A percentile compares a stretch with the other conserved stretches of the same genome.
Evolutionary conservation across 2,888 invertebrate species (phyloP).

Genomic region (Mellilla xanthometata): DNA sequence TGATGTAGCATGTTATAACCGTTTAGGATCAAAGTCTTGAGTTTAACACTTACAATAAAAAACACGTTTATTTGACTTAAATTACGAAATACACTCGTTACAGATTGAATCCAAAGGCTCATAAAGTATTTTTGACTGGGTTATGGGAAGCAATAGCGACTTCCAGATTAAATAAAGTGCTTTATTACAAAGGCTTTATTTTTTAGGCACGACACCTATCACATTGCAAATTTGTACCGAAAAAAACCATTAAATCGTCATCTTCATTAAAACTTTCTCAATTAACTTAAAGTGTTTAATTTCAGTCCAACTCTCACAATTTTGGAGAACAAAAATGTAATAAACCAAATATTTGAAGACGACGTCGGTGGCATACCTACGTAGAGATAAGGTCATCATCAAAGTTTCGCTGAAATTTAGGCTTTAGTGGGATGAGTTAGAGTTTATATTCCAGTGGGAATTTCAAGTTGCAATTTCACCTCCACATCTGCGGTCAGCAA

Average conservation of each 20-base stretch:
- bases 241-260: slow-evolving; percentile 1
- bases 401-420: not conserved
- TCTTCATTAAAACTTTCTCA: slow-evolving; percentile 10
- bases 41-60: too few relatives aligned
- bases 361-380: slow-evolving; percentile 2
- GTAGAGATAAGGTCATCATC: slow-evolving; percentile 1
- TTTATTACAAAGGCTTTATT: too few relatives aligned
- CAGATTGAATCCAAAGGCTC: too few relatives aligned
- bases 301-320: slow-evolving; percentile 8
- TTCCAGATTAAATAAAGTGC: too few relatives aligned
- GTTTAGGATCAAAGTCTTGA: too few relatives aligned
- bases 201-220: too few relatives aligned
- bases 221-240: too few relatives aligned
- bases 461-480: slow-evolving; percentile 9
- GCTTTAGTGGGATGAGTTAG: not conserved
- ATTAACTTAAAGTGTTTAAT: slow-evolving; percentile 13
- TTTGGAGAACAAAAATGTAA: slow-evolving; percentile 15
- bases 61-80: too few relatives aligned
- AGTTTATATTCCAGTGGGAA: not conserved
- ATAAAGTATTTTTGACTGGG: too few relatives aligned
- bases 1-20: too few relatives aligned
- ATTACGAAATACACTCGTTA: too few relatives aligned
- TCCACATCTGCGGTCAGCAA: slow-evolving; percentile 17
- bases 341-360: slow-evolving; percentile 19
- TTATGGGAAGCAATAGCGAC: too few relatives aligned